Evolutionary conservation across 2,888 invertebrate genomes (phyloP).

Genomic region (Alviniconcha strummeri): DNA sequence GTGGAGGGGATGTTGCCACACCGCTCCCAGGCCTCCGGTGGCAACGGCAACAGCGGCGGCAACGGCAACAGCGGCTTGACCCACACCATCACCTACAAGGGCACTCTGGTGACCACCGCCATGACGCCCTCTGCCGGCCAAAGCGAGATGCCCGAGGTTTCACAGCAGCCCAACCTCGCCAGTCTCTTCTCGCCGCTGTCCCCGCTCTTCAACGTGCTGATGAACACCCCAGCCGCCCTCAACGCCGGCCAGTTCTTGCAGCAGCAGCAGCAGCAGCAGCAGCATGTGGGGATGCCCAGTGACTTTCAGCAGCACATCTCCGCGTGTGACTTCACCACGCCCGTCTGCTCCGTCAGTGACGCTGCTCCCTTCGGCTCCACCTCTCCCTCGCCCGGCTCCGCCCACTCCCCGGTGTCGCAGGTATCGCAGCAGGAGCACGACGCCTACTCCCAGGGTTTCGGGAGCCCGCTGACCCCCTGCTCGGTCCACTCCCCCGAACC

Average conservation of each 20-base stretch:
- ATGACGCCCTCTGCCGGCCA: constrained; percentile 67
- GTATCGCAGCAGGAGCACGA: constrained; percentile 46
- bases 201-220: constrained; percentile 65
- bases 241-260: constrained; percentile 35
- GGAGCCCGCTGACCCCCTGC: constrained; percentile 57
- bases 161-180: constrained; percentile 52
- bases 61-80: constrained; percentile 50
- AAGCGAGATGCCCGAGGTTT: constrained; percentile 43
- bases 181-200: constrained; percentile 66
- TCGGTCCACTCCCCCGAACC: constrained; percentile 63
- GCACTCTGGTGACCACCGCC: constrained; percentile 83
- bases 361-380: constrained; percentile 52
- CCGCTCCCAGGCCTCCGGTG: constrained; percentile 42
- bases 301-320: constrained; percentile 45
- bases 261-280: constrained; percentile 46
- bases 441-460: constrained; percentile 58
- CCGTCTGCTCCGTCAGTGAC: constrained; percentile 47
- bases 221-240: constrained; percentile 34
- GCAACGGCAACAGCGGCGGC: constrained; percentile 34
- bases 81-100: constrained; percentile 78
- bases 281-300: constrained; percentile 37
- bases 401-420: constrained; percentile 21
- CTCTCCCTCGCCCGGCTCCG: constrained; percentile 48
- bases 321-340: constrained; percentile 50
- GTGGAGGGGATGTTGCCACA: constrained; percentile 49